Conservation (phyloP, 53 echinoderm and acorn worm genomes). For the Crossaster papposus region DNA sequence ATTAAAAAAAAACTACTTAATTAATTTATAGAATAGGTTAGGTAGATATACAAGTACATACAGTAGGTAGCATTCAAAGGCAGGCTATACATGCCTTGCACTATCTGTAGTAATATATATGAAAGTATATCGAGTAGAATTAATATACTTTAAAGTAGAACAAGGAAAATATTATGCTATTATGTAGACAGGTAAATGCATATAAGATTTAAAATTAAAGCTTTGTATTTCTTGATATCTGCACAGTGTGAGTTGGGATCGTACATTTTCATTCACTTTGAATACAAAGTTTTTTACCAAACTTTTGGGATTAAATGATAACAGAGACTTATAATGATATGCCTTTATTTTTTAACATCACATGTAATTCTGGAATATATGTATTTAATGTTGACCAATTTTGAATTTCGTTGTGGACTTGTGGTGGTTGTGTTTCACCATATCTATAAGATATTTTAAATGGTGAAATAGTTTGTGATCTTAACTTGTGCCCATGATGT, state of each 20-base stretch:
- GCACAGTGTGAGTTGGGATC: constrained; percentile 56
- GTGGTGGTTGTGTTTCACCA: constrained; percentile 60
- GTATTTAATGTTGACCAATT: constrained; percentile 55
- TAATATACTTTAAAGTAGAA: not conserved
- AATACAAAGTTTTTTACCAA: constrained; percentile 74
- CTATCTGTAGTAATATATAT: constrained; percentile 39
- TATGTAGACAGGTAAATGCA: constrained; percentile 60
- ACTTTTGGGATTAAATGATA: constrained; percentile 60
- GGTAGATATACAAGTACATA: constrained; percentile 2
- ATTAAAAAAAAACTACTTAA: constrained; percentile 25
- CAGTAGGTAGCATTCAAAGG: constrained; percentile 34
- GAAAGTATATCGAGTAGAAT: constrained; percentile 52
- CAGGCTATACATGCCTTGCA: not conserved
- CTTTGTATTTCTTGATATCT: constrained; percentile 55
- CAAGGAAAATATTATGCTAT: constrained; percentile 21
- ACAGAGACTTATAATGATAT: constrained; percentile 70
- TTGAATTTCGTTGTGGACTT: constrained; percentile 38
- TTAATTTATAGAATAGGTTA: constrained; percentile 54
- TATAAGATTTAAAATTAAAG: constrained; percentile 29
- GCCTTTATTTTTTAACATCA: constrained; percentile 76
- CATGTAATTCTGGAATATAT: constrained; percentile 66
- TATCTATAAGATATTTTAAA: constrained; percentile 54
- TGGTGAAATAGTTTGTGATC: constrained; percentile 59
- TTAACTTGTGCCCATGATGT: constrained; percentile 64
- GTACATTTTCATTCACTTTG: constrained; percentile 59